Base-by-base conservation (phyloP, 2,888 invertebrate species). In the Spodoptera picta region DNA sequence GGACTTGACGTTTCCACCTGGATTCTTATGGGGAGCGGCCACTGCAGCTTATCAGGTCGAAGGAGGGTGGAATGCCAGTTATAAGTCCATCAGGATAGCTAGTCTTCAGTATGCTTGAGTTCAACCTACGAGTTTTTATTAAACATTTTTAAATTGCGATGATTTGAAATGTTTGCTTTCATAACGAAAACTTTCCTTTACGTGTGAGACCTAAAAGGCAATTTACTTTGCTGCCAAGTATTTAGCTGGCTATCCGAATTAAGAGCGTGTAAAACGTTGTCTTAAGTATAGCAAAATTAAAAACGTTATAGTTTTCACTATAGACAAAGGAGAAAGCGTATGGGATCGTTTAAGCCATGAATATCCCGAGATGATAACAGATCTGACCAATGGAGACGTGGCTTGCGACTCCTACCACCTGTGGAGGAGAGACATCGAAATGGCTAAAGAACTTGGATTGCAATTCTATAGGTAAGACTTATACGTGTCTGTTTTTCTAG, bases 341-440 rank as follows among this genome's bases (percentile, higher is more conserved):
- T 83, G 83, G 83, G 83, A 83, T 44, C 60, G 70, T 2, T 61
- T 64, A 0, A 27, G 54, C 3, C 82, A 81, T 31, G 42, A 52
- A 0, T 10, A 47, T 0, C 75, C 80, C 1, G 43, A 46, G 6
- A 31, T 3, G 5, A 74, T 73, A 0, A 1, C 0, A 0, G 71
- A 68, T 10, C 19, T 5, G 0, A 49, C 45, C 41, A 82, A 51
- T 47, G 83, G 77, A 0, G 83, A 96, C 71, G 85, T 96, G 0
- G 96, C 96, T 0, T 96, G 96, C 74, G 95, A 97, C 84, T 96
- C 96, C 7, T 97, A 96, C 83, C 93, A 96, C 77, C 91, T 90
- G 27, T 96, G 95, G 89, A 87, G 91, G 77, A 91, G 95, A 54
- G 97, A 97, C 79, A 92, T 96, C 0, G 82, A 94, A 60, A 89